These are phyloP conservation scores for Charina bottae DNA, from an alignment of 2,113 vertebrate genomes.

Conservation along the genomic window DNA sequence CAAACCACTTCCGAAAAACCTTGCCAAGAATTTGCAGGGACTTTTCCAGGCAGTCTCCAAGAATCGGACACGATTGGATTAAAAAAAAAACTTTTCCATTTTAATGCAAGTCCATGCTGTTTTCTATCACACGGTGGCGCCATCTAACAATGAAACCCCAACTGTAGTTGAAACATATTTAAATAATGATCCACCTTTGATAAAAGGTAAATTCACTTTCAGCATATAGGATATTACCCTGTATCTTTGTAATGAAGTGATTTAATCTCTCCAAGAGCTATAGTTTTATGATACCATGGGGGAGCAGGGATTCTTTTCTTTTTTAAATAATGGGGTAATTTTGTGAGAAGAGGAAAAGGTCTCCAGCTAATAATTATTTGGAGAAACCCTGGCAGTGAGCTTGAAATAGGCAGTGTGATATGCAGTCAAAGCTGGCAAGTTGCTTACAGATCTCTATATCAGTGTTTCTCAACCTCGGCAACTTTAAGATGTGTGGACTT, in stretches of 20 bases:
- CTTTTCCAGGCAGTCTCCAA: too few relatives aligned
- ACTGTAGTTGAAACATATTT: neutral
- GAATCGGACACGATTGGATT: too few relatives aligned
- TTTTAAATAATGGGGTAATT: neutral
- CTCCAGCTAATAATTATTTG: neutral
- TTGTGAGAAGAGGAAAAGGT: neutral
- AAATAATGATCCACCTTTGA: neutral
- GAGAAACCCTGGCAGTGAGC: neutral
- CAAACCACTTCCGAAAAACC: too few relatives aligned
- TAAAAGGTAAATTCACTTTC: neutral
- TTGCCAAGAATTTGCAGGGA: too few relatives aligned
- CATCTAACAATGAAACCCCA: neutral
- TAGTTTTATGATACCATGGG: neutral
- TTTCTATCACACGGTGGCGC: constrained; percentile 10
- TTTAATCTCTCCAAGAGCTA: neutral
- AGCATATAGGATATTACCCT: neutral
- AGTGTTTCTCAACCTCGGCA: too few relatives aligned
- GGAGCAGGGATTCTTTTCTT: neutral
- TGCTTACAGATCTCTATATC: neutral
- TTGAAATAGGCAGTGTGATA: neutral
- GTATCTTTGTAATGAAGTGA: neutral
- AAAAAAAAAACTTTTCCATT: neutral
- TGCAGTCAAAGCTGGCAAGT: neutral
- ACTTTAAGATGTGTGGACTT: too few relatives aligned
- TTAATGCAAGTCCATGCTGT: neutral